Evolutionary conservation across 2,888 invertebrate species (phyloP), one percentile per base, ranked within the genome.

Genomic region (Teleogryllus oceanicus): DNA sequence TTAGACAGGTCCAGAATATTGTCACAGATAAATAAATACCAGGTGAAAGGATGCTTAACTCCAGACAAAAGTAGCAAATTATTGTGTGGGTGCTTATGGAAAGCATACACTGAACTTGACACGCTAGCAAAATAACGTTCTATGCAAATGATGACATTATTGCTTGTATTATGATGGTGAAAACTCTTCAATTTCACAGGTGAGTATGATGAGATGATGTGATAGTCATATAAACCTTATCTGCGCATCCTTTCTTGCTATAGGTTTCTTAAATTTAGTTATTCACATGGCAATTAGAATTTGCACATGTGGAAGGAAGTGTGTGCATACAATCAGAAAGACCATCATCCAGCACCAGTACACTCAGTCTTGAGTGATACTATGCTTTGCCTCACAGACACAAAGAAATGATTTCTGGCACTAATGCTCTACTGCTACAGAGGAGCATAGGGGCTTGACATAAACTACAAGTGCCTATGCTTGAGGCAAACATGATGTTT

Each of bases 1-100:
- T 62, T 62, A 62, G 62, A 62, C 62, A 62, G 62, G 62, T 62
- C 62, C 62, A 62, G 62, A 62, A 62, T 62, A 62, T 62, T 62
- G 62, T 16, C n/a, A 18, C 62, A 18, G 13, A 62, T 62, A 62
- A 62, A 62, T 62, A 18, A 13, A 62, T 62, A 62, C 62, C 37
- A 62, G 13, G 8, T 62, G 62, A 62, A 62, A 37, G 13, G n/a
- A 62, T 62, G 62, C 62, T 62, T 18, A n/a, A 62, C 62, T 18
- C n/a, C n/a, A 62, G 16, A 62, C 5, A 5, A 62, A 62, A 62
- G 12, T 62, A 18, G 62, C 62, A 62, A 62, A 62, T n/a, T 18
- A 62, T 62, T 62, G 62, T 62, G 62, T 18, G 37, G 62, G 62
- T 62, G 62, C 62, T 62, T 62, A 62, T 11, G 11, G 62, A 62